Base-by-base conservation (phyloP, 2,888 invertebrate genomes). In the Ctenicera cuprea region DNA sequence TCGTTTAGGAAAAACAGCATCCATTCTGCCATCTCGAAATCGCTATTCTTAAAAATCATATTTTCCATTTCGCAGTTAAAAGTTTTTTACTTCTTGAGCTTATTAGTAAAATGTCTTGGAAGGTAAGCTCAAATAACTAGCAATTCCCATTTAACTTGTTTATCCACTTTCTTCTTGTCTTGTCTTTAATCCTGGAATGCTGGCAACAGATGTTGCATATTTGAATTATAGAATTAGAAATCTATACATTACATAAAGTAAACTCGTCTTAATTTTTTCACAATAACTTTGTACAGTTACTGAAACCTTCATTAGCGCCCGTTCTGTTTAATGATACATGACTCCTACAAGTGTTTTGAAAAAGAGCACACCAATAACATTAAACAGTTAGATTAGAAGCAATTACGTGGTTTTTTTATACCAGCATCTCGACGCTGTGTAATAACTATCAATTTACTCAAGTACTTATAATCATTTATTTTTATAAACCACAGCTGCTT, bases 81-180 rank as follows among this genome's bases (percentile, higher is more conserved):
- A n/a, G n/a, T n/a, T n/a, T n/a, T n/a, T n/a, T n/a, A n/a, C n/a
- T n/a, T n/a, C n/a, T n/a, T n/a, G n/a, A n/a, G n/a, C n/a, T n/a
- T 41, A 41, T 41, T 41, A 41, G 41, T 41, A 8, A 11, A 41
- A 41, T 11, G 2, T 26, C 41, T 11, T n/a, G 2, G 11, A 41
- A 16, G 14, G 14, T 3, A 12, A 45, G 43, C 7, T 16, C n/a
- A 45, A 26, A 26, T 26, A 5, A n/a, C 43, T 11, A n/a, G 43
- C 11, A 45, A 45, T 45, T 7, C 14, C 52, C 26, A 26, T 22
- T 52, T 52, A 52, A 64, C 71, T 33, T 33, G 71, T 66, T 37
- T 43, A 41, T 22, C 71, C 66, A 66, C 71, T 72, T 72, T 72
- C 71, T 72, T n/a, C n/a, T n/a, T n/a, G n/a, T 72, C 61, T 33